phyloP scores from a whole-genome alignment of 2,888 invertebrate genomes.

The Melanotus villosus region DNA sequence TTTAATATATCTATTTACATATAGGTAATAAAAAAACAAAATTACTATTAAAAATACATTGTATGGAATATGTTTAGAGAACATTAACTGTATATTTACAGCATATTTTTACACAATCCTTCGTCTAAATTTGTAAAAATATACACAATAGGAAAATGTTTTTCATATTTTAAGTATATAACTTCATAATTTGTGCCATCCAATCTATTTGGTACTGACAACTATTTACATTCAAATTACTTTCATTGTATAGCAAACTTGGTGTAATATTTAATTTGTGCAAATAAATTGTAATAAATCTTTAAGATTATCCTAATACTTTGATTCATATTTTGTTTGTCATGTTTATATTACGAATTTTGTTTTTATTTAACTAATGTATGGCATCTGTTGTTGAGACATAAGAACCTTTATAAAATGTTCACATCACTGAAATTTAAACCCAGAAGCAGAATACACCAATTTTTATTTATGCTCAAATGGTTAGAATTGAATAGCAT shows the following conservation, averaged over 20 bases:
- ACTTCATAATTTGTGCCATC: conserved; percentile 6
- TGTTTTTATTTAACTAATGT: too few relatives aligned
- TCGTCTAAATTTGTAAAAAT: conserved; percentile 38
- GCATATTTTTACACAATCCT: conserved; percentile 41
- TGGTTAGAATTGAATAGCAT: too few relatives aligned
- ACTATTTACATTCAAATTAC: conserved; percentile 3
- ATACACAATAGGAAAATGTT: conserved; percentile 27
- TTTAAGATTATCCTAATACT: neutral
- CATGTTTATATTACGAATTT: too few relatives aligned
- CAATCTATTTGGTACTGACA: conserved; percentile 17
- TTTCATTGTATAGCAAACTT: conserved; percentile 38
- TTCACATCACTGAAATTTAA: too few relatives aligned
- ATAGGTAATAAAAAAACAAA: conserved; percentile 15
- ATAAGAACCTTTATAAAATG: too few relatives aligned
- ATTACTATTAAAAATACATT: conserved; percentile 20
- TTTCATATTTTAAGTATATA: conserved; percentile 19
- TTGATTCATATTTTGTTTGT: neutral
- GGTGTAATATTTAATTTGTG: conserved; percentile 39
- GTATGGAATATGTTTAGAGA: conserved; percentile 29
- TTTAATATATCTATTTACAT: conserved; percentile 35
- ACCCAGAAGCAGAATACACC: too few relatives aligned
- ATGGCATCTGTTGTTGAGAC: too few relatives aligned
- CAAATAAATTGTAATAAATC: conserved; percentile 31
- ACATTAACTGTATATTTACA: conserved; percentile 34
- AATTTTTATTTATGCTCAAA: too few relatives aligned